Evolutionary conservation across 92 coral and sea anemone species (phyloP).

Genomic region (Hydrozoanthus gracilis): DNA sequence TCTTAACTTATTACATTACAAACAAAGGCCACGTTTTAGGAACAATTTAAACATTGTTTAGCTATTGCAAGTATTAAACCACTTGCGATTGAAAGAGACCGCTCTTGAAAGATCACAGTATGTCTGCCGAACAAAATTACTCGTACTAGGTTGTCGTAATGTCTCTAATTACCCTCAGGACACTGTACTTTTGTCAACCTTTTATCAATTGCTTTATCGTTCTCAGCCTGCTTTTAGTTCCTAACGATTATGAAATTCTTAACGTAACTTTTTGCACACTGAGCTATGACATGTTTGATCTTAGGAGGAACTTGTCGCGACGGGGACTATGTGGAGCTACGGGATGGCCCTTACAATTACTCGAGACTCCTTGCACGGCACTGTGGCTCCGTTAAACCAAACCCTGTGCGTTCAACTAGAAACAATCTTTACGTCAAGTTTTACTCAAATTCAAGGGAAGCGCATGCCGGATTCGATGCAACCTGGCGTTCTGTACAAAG

Average conservation of each 20-base stretch:
- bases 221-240: no score
- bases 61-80: neutral
- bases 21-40: neutral
- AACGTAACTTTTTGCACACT: no score
- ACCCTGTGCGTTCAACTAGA: constrained; percentile 56
- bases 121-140: no score
- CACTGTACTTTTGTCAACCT: no score
- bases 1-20: no score
- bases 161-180: no score
- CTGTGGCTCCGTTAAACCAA: constrained; percentile 66
- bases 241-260: no score
- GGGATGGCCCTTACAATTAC: constrained; percentile 67
- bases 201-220: no score
- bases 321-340: constrained; percentile 69
- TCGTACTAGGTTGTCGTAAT: no score
- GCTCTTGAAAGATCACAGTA: neutral
- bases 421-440: constrained; percentile 68
- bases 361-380: constrained; percentile 66
- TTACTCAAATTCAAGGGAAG: constrained; percentile 55
- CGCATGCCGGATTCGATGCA: constrained; percentile 71
- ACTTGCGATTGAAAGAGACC: neutral
- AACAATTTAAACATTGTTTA: neutral
- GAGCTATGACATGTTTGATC: no score
- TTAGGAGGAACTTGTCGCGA: constrained; percentile 59
- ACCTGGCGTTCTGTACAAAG: constrained; percentile 56